A percentile compares a stretch with the other conserved stretches of the same genome.
Evolutionary conservation across 2,113 vertebrate genomes (phyloP).

Genomic region (Trichomycterus rosablanca): DNA sequence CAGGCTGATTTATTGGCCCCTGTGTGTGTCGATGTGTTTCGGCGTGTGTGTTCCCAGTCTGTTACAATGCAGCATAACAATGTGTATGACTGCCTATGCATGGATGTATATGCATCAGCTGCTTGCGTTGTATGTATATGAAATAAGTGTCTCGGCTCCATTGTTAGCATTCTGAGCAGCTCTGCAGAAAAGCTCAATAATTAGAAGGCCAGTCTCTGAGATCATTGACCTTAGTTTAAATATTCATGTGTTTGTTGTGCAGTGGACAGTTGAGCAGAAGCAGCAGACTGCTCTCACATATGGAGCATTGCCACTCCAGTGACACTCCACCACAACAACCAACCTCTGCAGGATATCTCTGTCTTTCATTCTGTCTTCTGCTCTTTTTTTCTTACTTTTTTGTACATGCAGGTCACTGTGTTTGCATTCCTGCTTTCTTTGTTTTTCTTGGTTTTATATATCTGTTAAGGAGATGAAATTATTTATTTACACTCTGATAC

Average conservation of each 20-base stretch:
- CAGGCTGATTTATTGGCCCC: conserved; percentile 26
- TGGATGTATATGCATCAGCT: background rate
- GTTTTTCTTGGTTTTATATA: conserved; percentile 36
- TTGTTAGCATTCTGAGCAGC: conserved; percentile 70
- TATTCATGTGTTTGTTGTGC: conserved; percentile 79
- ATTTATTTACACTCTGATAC: conserved; percentile 42
- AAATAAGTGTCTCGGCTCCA: conserved; percentile 45
- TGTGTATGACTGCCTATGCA: background rate
- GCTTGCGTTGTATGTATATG: conserved; percentile 21
- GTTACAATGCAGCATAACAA: conserved; percentile 20
- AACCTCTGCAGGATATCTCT: conserved; percentile 15
- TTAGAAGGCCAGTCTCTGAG: conserved; percentile 75
- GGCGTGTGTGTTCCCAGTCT: background rate
- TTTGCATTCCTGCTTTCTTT: conserved; percentile 26
- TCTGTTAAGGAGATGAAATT: conserved; percentile 37
- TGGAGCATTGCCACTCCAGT: conserved; percentile 61
- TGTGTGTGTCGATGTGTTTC: conserved; percentile 39
- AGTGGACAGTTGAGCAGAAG: conserved; percentile 70
- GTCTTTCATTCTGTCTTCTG: background rate
- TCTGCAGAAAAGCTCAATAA: conserved; percentile 73
- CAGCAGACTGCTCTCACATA: conserved; percentile 70
- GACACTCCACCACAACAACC: conserved; percentile 51
- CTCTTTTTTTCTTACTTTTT: conserved; percentile 1
- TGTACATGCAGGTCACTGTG: conserved; percentile 16
- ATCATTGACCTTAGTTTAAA: conserved; percentile 75